Evolutionary conservation across 64 coral and sea anemone species (phyloP), one percentile per base, ranked within the genome.

Genomic region (Montipora efflorescens): DNA sequence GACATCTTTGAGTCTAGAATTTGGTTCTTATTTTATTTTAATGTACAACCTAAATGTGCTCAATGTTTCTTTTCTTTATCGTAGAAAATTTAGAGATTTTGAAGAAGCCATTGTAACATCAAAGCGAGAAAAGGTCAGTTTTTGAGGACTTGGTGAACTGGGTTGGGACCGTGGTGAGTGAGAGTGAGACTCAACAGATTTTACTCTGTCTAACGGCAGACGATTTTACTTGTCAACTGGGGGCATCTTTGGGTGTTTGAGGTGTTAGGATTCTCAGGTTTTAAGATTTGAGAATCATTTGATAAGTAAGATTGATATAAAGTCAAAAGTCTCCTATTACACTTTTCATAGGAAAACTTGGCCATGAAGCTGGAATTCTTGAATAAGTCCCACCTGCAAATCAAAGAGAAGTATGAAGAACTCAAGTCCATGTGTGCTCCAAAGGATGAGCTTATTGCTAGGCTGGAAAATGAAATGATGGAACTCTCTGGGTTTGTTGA

Each of bases 91-190:
- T 51, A 8, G 62, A 67, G 93, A 98, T 45, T 55, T 89, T 78
- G 90, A 95, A 64, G 91, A 81, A 48, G 48, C 19, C 51, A 69
- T 90, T 15, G 53, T 28, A 46, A 8, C 89, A 70, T 80, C 91
- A 70, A 78, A 92, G 46, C 83, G 88, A 59, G 96, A 98, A 89
- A 95, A 92, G 92, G 95, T 94, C 87, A n/a, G 71, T 68, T 47
- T 7, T 48, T 0, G 3, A 3, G 8, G 3, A 15, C 5, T 12
- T 68, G 64, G 64, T 68, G 18, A 5, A 8, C 1, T 8, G 6
- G 11, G 53, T 57, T 57, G 7, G 36, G 36, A 36, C 36, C 1
- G 36, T 36, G 36, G 36, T 36, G 1, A 36, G 36, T 36, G 36
- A 36, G 36, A 36, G 36, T 36, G 36, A 36, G 36, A 36, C 36